Percentiles rank a stretch among this genome's conserved stretches.
Evolutionary conservation across 2,888 invertebrate genomes (phyloP).

Genomic region (Drosophila sordidapex): DNA sequence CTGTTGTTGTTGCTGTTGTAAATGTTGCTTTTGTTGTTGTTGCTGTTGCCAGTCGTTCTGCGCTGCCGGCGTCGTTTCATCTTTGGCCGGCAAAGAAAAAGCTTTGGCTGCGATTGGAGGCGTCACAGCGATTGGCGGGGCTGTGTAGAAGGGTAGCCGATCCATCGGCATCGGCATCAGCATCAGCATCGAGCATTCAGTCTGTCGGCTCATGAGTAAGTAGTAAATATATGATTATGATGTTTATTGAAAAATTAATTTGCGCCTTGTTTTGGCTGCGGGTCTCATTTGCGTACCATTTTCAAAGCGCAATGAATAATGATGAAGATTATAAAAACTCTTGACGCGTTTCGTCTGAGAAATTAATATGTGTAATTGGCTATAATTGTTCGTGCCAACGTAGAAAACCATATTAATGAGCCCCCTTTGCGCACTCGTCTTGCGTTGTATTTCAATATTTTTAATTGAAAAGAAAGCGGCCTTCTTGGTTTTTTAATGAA

Average conservation of each 20-base stretch:
- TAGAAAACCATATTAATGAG: conserved; percentile 66
- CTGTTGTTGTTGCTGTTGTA: conserved; percentile 50
- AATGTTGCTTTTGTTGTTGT: conserved; percentile 46
- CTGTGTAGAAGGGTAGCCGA: conserved; percentile 10
- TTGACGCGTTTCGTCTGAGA: conserved; percentile 74
- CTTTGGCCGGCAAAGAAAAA: conserved; percentile 59
- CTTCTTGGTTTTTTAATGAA: conserved; percentile 60
- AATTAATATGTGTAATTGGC: conserved; percentile 81
- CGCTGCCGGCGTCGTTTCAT: conserved; percentile 74
- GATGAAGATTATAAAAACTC: conserved; percentile 68
- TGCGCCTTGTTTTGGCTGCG: conserved; percentile 73
- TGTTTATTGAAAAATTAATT: conserved; percentile 82
- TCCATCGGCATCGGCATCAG: background rate
- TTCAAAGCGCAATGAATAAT: conserved; percentile 79
- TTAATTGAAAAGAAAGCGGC: conserved; percentile 80
- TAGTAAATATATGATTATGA: conserved; percentile 69
- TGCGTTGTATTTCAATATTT: conserved; percentile 58
- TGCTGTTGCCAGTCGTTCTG: conserved; percentile 45
- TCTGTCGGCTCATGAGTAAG: conserved; percentile 36
- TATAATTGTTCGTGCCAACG: conserved; percentile 74
- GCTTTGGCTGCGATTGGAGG: conserved; percentile 30
- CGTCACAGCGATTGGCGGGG: conserved; percentile 16
- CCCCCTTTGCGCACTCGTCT: conserved; percentile 27
- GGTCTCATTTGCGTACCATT: conserved; percentile 75
- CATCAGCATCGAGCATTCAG: background rate